phyloP scores from a whole-genome alignment of 2,113 vertebrate genomes.

The Cariama cristata region DNA sequence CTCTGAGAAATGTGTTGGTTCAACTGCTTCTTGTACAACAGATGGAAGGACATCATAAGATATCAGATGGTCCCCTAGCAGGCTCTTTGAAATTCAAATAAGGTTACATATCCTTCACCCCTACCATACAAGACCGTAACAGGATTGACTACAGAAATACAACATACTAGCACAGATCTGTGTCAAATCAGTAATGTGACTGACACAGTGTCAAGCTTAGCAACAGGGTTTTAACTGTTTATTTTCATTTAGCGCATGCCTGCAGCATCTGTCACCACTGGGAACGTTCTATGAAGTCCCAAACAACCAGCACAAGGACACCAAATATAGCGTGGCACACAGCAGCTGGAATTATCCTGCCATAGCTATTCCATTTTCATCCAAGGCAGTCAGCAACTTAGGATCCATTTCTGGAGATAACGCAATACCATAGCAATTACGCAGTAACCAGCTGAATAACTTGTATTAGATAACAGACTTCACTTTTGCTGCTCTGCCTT shows the following conservation, averaged over 20 bases:
- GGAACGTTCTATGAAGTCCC: not conserved
- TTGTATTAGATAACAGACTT: not conserved
- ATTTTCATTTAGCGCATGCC: not conserved
- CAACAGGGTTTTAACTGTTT: not conserved
- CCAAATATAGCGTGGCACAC: not conserved
- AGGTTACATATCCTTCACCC: not conserved
- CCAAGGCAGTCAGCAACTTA: not conserved
- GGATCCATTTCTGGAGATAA: not conserved
- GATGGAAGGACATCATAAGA: slow-evolving; percentile 18
- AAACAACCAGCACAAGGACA: not conserved
- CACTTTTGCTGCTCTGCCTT: not conserved
- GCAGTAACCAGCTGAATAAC: not conserved
- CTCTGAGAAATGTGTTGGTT: not conserved
- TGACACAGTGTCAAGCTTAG: not conserved
- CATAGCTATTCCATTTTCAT: not conserved
- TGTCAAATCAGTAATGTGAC: not conserved
- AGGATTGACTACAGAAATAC: not conserved
- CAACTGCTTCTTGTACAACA: slow-evolving; percentile 12
- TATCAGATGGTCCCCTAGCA: not conserved
- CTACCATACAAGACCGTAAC: not conserved
- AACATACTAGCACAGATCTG: not conserved
- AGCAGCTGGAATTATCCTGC: not conserved
- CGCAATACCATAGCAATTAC: not conserved
- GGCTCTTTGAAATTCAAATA: slow-evolving; percentile 27
- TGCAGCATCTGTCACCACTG: not conserved